Base-by-base conservation (phyloP, 2,888 invertebrate species). In the Drosophila paramelanica region DNA sequence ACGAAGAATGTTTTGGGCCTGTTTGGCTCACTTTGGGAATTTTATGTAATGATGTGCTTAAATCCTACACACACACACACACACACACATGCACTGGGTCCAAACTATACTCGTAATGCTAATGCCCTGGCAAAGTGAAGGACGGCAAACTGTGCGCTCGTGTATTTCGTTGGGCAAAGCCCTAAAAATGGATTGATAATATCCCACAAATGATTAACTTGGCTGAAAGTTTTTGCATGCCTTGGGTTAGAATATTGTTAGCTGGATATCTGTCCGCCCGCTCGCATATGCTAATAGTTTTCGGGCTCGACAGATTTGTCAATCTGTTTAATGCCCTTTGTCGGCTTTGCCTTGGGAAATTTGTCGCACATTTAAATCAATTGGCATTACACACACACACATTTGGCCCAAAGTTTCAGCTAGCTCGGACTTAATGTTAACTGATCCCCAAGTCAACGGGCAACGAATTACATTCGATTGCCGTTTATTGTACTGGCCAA, bases 131-230 rank as follows among this genome's bases (percentile, higher is more conserved):
- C 45, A 36, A 65, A 53, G 45, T 38, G 13, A 45, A 55, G 45
- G 55, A 31, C 43, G 47, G 38, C 17, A 46, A 46, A 52, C n/a
- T 66, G 49, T 52, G 25, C 45, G 17, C 51, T 23, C 43, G 39
- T 59, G 55, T 58, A 50, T 75, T 53, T 71, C n/a, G 42, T 64
- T 64, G 59, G 76, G 59, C 59, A 62, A 84, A 87, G 73, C 73
- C 88, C 88, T 81, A 75, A 81, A 88, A 88, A 84, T 86, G 84
- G 89, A 81, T 86, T 89, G 88, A 89, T 88, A 88, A 88, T 89
- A 86, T 81, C 77, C 88, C 88, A 78, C 88, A 88, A 89, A 88
- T 89, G 88, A 89, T 88, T 88, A 89, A 89, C 88, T 88, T 89
- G 85, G 58, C 79, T 61, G 52, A 87, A 82, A 79, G 73, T 83